Base-by-base conservation (phyloP, 2,113 vertebrate genomes). In the Todiramphus chloris region DNA sequence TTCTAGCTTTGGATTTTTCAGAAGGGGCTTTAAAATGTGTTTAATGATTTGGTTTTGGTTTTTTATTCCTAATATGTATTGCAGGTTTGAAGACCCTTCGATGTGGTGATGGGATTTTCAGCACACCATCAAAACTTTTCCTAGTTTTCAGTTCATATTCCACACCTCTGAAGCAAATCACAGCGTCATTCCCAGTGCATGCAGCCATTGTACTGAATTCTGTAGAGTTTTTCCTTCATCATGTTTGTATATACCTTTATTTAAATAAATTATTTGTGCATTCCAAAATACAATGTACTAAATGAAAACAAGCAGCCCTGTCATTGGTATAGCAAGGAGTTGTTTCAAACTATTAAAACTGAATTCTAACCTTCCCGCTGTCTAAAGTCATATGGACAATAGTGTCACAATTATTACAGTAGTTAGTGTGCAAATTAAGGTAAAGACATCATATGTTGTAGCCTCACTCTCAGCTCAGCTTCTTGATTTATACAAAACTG, bases 191-290 rank as follows among this genome's bases (percentile, higher is more conserved):
- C 93, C 96, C 88, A 82, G 59, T 97, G 98, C 98, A 98, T 98
- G 98, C 96, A 93, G 73, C 97, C 95, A 78, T 94, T 79, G 50
- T 97, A 93, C 92, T 62, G 86, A 96, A 93, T 89, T 96, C 96
- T 95, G 93, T 96, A 94, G 89, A 91, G 63, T 90, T 96, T 96
- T 97, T 95, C 95, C 94, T 93, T 87, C 91, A 44, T 97, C 63
- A 43, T 95, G 83, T 83, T 97, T 98, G 96, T 97, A 97, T 94
- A 97, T 98, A 97, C 83, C 89, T 97, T 97, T 83, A 90, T 98
- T 98, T 98, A 98, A 98, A 98, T 98, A 98, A 98, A 98, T 97
- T 96, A 96, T 93, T 97, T 98, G 97, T 98, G 97, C 97, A 98
- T 98, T 98, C 94, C 94, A 97, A 97, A 97, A 93, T 95, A 91